Evolutionary conservation across 2,797 vertebrate species (phyloP), one percentile per base, ranked within the genome.

Genomic region (Sphaeramia orbicularis): DNA sequence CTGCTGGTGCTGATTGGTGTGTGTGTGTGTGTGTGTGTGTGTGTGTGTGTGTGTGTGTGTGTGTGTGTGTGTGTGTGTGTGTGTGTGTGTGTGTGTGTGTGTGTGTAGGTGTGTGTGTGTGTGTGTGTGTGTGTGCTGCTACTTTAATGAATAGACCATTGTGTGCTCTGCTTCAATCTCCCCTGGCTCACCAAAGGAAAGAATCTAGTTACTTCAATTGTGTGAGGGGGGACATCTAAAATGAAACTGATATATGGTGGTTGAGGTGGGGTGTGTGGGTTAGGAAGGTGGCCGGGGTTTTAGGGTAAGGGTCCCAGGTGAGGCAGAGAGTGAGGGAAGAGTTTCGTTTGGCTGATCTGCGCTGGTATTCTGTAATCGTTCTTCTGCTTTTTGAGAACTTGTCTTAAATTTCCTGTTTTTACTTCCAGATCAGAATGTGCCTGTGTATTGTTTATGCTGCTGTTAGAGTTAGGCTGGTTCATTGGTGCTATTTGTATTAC

Each of bases 171-270:
- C 81, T 86, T 91, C 89, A 85, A 90, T 92, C 88, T 88, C 71
- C 77, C 69, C 61, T 86, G 66, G 74, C 65, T 60, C 55, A 83
- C 88, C 76, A 76, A 86, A 88, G 84, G 85, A 88, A 92, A 90
- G 91, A 92, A 83, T 93, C 90, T 79, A 88, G 92, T 94, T 94
- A 91, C 93, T 87, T 77, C 85, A 85, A 89, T 90, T 93, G 91
- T 93, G 91, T 87, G 85, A 80, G 86, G 80, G 88, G 86, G 83
- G 78, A 85, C 89, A 92, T 92, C 91, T 91, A 87, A 90, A 92
- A 89, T 27, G 89, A 93, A 93, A 92, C 53, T 90, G 91, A 93
- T 93, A 93, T 74, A 75, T 76, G 81, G 77, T 72, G 83, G 75
- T 32, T 65, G 47, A 65, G 72, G 50, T 11, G 18, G 59, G 30